A percentile compares a stretch with the other conserved stretches of the same genome.
phyloP scores from a whole-genome alignment of 2,113 vertebrate genomes.

The Sardina pilchardus region DNA sequence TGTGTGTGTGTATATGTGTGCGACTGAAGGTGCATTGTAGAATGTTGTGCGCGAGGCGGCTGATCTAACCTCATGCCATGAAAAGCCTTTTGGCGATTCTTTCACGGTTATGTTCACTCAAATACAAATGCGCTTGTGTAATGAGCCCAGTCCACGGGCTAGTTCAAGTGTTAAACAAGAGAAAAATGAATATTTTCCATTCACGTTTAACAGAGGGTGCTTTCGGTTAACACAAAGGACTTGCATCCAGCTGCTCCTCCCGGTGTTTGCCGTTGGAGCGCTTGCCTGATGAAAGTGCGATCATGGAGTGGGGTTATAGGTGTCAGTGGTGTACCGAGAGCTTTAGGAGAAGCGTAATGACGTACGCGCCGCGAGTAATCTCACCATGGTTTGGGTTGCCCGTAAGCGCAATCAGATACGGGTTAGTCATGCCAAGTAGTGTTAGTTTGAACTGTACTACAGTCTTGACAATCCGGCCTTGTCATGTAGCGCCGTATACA shows the following conservation, averaged over 20 bases:
- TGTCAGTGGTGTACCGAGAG: neutral
- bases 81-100: neutral
- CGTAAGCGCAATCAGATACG: neutral
- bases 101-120: neutral
- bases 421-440: neutral
- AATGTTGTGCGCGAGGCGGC: neutral
- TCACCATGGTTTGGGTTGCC: neutral
- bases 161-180: neutral
- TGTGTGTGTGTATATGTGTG: too few relatives aligned
- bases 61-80: neutral
- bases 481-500: neutral
- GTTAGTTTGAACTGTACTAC: neutral
- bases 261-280: neutral
- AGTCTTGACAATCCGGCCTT: neutral
- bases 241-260: neutral
- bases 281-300: neutral
- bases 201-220: neutral
- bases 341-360: slow-evolving; percentile 11
- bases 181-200: neutral
- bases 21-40: neutral
- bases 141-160: neutral
- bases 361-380: neutral
- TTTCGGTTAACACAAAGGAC: neutral
- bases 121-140: neutral
- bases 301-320: neutral